phyloP scores from a whole-genome alignment of 64 coral and sea anemone species.

The Pocillopora damicornis region DNA sequence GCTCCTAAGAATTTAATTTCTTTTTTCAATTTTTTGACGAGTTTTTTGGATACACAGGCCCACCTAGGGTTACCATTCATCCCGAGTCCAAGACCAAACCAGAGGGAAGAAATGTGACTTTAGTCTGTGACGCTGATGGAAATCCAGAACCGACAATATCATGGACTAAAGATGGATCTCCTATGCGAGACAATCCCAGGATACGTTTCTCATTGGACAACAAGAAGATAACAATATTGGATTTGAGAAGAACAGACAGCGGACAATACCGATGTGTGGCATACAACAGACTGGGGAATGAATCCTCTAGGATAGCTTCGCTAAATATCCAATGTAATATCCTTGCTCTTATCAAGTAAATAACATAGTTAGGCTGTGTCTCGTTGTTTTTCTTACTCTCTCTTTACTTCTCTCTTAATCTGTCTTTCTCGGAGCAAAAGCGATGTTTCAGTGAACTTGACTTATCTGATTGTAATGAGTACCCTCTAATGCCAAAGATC shows the following conservation, averaged over 20 bases:
- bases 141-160: background rate
- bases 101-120: background rate
- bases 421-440: too few relatives aligned
- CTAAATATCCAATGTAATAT: background rate
- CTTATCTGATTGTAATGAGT: too few relatives aligned
- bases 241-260: background rate
- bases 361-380: too few relatives aligned
- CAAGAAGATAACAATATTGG: background rate
- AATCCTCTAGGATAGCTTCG: background rate
- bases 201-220: background rate
- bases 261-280: background rate
- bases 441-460: too few relatives aligned
- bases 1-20: too few relatives aligned
- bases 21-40: too few relatives aligned
- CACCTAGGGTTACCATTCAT: background rate
- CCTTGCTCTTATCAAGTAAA: too few relatives aligned
- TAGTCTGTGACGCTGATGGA: conserved; percentile 22
- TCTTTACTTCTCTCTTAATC: too few relatives aligned
- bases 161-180: conserved; percentile 10
- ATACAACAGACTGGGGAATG: background rate
- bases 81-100: background rate
- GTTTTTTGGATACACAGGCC: background rate
- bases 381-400: too few relatives aligned
- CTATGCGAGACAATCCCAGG: background rate
- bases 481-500: too few relatives aligned